phyloP scores from a whole-genome alignment of 2,888 invertebrate genomes.

The Parelbella ahira region DNA sequence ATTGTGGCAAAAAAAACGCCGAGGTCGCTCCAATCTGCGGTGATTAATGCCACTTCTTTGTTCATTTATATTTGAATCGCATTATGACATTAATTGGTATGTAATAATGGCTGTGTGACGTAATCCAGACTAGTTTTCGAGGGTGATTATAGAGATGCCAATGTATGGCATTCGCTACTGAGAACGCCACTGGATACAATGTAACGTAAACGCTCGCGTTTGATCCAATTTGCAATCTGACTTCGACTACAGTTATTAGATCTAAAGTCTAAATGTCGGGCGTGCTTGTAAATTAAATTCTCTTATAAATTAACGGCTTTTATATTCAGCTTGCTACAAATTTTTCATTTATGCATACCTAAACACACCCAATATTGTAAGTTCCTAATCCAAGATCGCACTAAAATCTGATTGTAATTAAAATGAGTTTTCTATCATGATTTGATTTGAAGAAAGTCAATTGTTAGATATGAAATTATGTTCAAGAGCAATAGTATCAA shows the following conservation, averaged over 20 bases:
- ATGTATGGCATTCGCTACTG: too few relatives aligned
- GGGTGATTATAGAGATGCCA: background rate
- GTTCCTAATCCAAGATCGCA: constrained; percentile 3
- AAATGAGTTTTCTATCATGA: constrained; percentile 4
- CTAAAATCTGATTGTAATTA: constrained; percentile 12
- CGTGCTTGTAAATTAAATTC: too few relatives aligned
- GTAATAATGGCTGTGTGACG: constrained; percentile 41
- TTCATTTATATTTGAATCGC: constrained; percentile 60
- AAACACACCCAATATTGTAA: constrained; percentile 2
- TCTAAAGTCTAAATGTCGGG: too few relatives aligned
- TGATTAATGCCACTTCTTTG: constrained; percentile 61
- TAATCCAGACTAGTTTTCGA: background rate
- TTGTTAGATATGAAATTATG: too few relatives aligned
- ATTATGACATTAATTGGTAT: constrained; percentile 58
- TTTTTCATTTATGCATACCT: too few relatives aligned
- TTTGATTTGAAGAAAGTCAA: constrained; percentile 7
- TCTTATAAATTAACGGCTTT: too few relatives aligned
- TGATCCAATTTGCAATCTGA: too few relatives aligned
- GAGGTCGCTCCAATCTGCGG: constrained; percentile 39
- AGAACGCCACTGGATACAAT: too few relatives aligned
- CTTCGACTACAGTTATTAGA: too few relatives aligned
- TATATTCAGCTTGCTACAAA: too few relatives aligned
- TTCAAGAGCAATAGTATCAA: too few relatives aligned
- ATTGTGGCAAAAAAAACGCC: constrained; percentile 28
- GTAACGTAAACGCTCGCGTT: too few relatives aligned